phyloP scores from a whole-genome alignment of 2,888 invertebrate genomes.

The Eledona agricola region DNA sequence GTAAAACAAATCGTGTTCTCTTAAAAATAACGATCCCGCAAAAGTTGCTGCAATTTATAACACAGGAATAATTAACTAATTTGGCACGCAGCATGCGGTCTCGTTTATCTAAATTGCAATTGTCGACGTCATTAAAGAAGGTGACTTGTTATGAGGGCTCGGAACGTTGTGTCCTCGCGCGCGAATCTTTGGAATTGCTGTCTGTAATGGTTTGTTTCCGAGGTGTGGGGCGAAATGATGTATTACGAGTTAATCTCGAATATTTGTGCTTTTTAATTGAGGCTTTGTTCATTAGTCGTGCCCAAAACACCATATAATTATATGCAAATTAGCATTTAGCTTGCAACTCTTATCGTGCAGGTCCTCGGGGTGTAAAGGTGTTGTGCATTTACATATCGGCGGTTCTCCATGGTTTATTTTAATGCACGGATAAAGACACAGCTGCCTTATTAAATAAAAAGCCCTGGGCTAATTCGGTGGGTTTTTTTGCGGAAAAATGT shows the following conservation, averaged over 20 bases:
- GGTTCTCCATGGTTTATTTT: slow-evolving; percentile 28
- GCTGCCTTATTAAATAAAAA: slow-evolving; percentile 24
- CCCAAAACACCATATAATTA: slow-evolving; percentile 19
- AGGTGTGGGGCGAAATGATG: slow-evolving; percentile 6
- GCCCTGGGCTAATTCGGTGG: slow-evolving; percentile 1
- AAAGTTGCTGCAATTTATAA: slow-evolving; percentile 32
- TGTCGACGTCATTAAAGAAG: slow-evolving; percentile 36
- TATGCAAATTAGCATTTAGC: slow-evolving; percentile 32
- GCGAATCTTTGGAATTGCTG: no score
- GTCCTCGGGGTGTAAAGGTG: slow-evolving; percentile 33
- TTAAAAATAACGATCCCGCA: slow-evolving; percentile 20
- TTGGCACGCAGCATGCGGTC: slow-evolving; percentile 36
- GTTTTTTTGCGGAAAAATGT: no score
- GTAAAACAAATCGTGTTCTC: no score
- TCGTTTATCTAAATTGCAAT: slow-evolving; percentile 39
- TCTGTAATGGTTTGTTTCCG: no score
- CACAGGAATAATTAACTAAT: slow-evolving; percentile 36
- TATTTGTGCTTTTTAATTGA: slow-evolving; percentile 10
- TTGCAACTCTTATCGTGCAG: slow-evolving; percentile 29
- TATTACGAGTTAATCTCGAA: slow-evolving; percentile 9
- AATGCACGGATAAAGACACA: slow-evolving; percentile 30
- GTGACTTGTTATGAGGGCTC: slow-evolving; percentile 32
- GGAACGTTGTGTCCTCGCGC: no score
- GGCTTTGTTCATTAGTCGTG: slow-evolving; percentile 4
- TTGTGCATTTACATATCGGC: slow-evolving; percentile 33